Evolutionary conservation across 2,888 invertebrate species (phyloP).

Genomic region (Nysson spinosus): DNA sequence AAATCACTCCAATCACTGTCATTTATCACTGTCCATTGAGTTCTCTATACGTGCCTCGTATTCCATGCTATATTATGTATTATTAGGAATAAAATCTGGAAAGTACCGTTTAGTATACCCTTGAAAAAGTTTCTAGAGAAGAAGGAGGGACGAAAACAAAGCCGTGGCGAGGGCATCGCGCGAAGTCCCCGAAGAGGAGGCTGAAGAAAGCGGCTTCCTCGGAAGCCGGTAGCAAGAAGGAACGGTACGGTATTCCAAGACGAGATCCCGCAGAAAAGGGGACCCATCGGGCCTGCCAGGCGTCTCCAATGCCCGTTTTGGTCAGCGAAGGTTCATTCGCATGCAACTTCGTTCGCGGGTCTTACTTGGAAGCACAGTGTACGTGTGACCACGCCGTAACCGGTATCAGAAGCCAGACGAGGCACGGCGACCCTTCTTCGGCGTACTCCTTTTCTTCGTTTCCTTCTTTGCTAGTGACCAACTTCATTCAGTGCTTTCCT

Average conservation of each 20-base stretch:
- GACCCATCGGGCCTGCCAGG: slow-evolving; percentile 50
- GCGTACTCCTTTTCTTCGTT: slow-evolving; percentile 24
- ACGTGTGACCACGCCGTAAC: slow-evolving; percentile 60
- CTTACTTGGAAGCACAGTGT: slow-evolving; percentile 63
- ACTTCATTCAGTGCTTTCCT: slow-evolving; percentile 45
- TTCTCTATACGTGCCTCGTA: slow-evolving; percentile 12
- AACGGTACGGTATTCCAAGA: slow-evolving; percentile 62
- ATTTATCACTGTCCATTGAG: no score
- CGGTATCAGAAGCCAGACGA: slow-evolving; percentile 56
- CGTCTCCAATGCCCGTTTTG: slow-evolving; percentile 67
- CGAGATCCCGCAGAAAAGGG: slow-evolving; percentile 60
- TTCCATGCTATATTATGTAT: no score
- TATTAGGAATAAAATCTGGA: no score
- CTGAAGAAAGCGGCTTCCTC: slow-evolving; percentile 58
- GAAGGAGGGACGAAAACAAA: slow-evolving; percentile 5
- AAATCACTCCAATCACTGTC: no score
- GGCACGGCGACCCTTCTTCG: slow-evolving; percentile 19
- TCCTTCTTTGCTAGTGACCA: slow-evolving; percentile 28
- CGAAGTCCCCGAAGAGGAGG: slow-evolving; percentile 44
- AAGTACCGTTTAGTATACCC: no score
- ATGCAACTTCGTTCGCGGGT: slow-evolving; percentile 64
- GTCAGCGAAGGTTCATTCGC: slow-evolving; percentile 68
- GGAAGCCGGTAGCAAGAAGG: slow-evolving; percentile 62
- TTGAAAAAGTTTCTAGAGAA: no score
- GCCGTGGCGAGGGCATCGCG: slow-evolving; percentile 36